Evolutionary conservation across 1,140 invertebrate species (phyloP).

Genomic region (Drosophila baimaii): DNA sequence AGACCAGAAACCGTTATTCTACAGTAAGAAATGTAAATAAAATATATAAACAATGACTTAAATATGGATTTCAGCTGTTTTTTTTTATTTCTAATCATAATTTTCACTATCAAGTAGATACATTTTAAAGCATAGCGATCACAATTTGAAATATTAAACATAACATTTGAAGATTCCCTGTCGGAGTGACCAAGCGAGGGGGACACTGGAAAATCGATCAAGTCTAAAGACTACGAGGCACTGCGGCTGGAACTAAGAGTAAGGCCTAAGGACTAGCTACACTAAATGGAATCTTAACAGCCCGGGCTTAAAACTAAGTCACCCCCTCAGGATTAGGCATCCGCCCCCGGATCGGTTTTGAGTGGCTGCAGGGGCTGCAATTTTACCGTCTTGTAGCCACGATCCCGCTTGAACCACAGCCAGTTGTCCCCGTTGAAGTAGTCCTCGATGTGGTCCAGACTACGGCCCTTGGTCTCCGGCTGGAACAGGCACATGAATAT

Average conservation of each 20-base stretch:
- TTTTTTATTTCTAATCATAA: conserved; percentile 34
- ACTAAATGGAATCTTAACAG: conserved; percentile 53
- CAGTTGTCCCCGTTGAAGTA: conserved; percentile 89
- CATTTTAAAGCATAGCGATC: conserved; percentile 49
- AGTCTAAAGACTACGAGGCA: conserved; percentile 48
- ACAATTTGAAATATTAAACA: conserved; percentile 47
- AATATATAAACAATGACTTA: too few species aligned
- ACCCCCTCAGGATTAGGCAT: conserved; percentile 17
- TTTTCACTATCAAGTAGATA: conserved; percentile 24
- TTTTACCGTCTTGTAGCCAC: conserved; percentile 72
- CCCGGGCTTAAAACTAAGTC: conserved; percentile 43
- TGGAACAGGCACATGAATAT: conserved; percentile 89
- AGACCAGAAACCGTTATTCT: too few species aligned
- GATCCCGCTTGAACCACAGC: conserved; percentile 85
- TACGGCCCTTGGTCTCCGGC: conserved; percentile 93
- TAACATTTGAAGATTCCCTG: conserved; percentile 43
- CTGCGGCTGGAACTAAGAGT: conserved; percentile 26
- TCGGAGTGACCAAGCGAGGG: conserved; percentile 25
- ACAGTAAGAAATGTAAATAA: too few species aligned
- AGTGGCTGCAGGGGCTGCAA: conserved; percentile 48
- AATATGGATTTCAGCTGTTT: background rate
- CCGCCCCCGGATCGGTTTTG: conserved; percentile 10
- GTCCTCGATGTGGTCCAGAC: conserved; percentile 91
- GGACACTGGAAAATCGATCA: conserved; percentile 49
- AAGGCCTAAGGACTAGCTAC: conserved; percentile 42